Base-by-base conservation (phyloP, 1,140 invertebrate genomes). In the Coelopa frigida region DNA sequence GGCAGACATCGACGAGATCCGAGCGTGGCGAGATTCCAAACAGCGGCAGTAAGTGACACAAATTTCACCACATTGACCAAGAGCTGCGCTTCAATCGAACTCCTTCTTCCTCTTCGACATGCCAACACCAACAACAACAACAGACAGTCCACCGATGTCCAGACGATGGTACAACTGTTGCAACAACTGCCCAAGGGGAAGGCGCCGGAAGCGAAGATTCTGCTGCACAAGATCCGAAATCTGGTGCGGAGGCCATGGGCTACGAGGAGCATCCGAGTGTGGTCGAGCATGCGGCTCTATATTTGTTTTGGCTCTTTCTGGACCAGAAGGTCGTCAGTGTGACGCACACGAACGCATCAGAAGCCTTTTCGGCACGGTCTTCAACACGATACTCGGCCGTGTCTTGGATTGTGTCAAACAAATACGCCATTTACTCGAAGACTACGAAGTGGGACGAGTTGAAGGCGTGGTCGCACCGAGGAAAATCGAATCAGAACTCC, bases 261-360 rank as follows among this genome's bases (percentile, higher is more conserved):
- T 66, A 66, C 38, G 62, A 66, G 44, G 62, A 66, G 42, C 54
- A 66, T 50, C 62, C 62, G 32, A 49, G 65, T 44, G 62, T 66
- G 33, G 62, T 65, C 5, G 62, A 66, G 21, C 62, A 66, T 52
- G 62, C 62, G 1, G 41, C 62, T 0, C 46, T 66, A 1, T 66
- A 53, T 41, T 50, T 66, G 0, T 66, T 66, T 22, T 66, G 62
- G 62, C 46, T 65, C 37, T 40, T 66, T 23, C 45, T 66, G 11
- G 62, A 66, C 11, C 58, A 62, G 27, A 53, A 54, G 0, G 58
- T 66, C 12, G 40, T 66, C 11, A 51, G 55, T 20, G 59, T 66
- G 27, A 54, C 62, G 24, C 58, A 61, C n/a, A 61, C 46, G 2
- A 56, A 20, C 49, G 58, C 2, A 32, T 66, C 17, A 61, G 60